These are phyloP conservation scores for Lampropteryx suffumata DNA, from an alignment of 2,888 invertebrate genomes.

Conservation along the genomic window DNA sequence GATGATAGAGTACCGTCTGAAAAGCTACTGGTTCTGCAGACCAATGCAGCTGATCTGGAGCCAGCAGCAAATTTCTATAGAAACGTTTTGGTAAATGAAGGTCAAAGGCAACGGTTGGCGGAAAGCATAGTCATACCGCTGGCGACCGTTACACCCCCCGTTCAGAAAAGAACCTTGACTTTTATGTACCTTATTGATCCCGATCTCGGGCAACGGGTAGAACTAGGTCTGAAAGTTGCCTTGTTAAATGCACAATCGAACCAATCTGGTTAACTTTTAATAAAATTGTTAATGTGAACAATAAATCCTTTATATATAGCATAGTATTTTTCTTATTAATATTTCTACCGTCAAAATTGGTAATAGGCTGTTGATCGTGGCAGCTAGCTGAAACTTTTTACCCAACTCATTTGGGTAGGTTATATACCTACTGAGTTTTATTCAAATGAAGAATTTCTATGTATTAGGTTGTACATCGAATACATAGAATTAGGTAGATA, in stretches of 20 bases:
- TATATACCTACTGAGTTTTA: too few relatives aligned
- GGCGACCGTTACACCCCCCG: conserved; percentile 22
- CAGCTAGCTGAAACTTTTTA: too few relatives aligned
- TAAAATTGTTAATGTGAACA: too few relatives aligned
- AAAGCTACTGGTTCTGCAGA: conserved; percentile 18
- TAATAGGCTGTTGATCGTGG: too few relatives aligned
- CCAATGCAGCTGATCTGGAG: conserved; percentile 27
- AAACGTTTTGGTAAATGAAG: conserved; percentile 75
- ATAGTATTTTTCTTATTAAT: too few relatives aligned
- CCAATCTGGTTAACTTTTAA: conserved; percentile 1
- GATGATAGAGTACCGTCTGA: conserved; percentile 54
- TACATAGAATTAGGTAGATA: too few relatives aligned
- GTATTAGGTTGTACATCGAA: too few relatives aligned
- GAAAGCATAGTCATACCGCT: conserved; percentile 14
- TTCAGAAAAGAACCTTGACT: conserved; percentile 22
- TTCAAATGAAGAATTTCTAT: too few relatives aligned
- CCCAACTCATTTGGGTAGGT: too few relatives aligned
- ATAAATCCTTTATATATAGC: too few relatives aligned
- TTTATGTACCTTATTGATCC: conserved; percentile 88
- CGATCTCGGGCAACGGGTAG: conserved; percentile 87
- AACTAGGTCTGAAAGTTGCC: conserved; percentile 60
- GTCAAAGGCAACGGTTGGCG: conserved; percentile 29
- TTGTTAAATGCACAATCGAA: conserved; percentile 14
- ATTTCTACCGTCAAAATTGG: too few relatives aligned
- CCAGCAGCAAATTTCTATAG: conserved; percentile 89